Conservation (phyloP, 2,113 vertebrate genomes). For the Nestor notabilis region DNA sequence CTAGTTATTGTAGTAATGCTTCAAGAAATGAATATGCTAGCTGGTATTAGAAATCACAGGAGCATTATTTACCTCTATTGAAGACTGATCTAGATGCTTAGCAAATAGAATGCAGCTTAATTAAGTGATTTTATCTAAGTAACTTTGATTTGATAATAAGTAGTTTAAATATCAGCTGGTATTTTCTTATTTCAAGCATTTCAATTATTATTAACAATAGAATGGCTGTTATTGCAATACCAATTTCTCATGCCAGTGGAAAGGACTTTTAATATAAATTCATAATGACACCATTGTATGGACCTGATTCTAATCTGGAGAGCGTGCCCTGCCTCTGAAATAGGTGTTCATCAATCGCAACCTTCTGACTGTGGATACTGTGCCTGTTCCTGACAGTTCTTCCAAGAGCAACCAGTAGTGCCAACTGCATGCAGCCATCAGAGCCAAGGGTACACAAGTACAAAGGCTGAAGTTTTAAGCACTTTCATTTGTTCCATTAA, state of each 20-base stretch:
- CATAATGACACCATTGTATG: neutral
- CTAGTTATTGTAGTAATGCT: slow-evolving; percentile 23
- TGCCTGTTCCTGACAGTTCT: neutral
- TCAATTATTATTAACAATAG: slow-evolving; percentile 30
- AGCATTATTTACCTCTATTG: slow-evolving; percentile 47
- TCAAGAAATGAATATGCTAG: slow-evolving; percentile 31
- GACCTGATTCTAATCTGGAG: slow-evolving; percentile 20
- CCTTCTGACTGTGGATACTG: neutral
- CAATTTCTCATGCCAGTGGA: slow-evolving; percentile 22
- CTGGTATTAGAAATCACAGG: slow-evolving; percentile 30
- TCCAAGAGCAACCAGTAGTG: neutral
- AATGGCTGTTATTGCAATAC: neutral
- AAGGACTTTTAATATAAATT: slow-evolving; percentile 47
- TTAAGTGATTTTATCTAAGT: slow-evolving; percentile 57
- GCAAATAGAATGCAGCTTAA: slow-evolving; percentile 52
- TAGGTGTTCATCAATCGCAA: neutral
- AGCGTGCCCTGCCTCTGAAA: neutral
- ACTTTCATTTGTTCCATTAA: neutral
- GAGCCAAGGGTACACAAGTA: neutral
- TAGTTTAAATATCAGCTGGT: slow-evolving; percentile 39
- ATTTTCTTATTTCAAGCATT: slow-evolving; percentile 50
- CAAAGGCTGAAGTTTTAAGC: neutral
- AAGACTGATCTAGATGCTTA: slow-evolving; percentile 45
- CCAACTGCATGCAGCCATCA: neutral
- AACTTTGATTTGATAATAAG: slow-evolving; percentile 59